phyloP scores from a whole-genome alignment of 2,888 invertebrate species.

The Xestia c-nigrum region DNA sequence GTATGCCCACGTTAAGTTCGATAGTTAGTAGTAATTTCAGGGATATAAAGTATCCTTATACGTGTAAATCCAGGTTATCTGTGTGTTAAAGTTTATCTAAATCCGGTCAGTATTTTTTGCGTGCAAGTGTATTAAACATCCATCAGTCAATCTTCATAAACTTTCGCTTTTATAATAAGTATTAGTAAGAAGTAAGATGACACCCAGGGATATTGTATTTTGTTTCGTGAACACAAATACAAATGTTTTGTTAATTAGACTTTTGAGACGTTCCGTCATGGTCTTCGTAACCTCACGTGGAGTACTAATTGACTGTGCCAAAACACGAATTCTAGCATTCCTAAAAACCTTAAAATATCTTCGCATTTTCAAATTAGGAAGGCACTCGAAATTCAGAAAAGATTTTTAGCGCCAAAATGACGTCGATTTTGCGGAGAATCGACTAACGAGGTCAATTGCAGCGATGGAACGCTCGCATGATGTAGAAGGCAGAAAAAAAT shows the following conservation, averaged over 20 bases:
- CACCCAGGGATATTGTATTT: neutral
- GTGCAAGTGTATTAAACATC: no score
- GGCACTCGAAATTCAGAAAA: constrained; percentile 38
- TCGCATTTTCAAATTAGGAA: constrained; percentile 32
- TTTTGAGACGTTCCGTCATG: no score
- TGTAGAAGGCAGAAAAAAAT: constrained; percentile 51
- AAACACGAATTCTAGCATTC: neutral
- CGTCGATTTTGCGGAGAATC: constrained; percentile 33
- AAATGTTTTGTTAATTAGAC: neutral
- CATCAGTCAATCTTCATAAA: no score
- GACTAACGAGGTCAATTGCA: constrained; percentile 61
- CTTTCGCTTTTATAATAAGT: no score
- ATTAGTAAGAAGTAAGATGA: neutral
- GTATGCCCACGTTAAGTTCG: no score
- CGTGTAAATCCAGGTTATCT: no score
- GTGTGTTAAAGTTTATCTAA: no score
- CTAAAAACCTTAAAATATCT: neutral
- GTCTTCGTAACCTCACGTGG: neutral
- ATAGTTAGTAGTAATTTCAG: no score
- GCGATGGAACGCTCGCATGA: constrained; percentile 50
- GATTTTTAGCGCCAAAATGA: constrained; percentile 38
- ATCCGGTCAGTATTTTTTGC: no score
- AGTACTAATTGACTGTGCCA: neutral
- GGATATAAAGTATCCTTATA: no score
- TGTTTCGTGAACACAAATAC: neutral